Evolutionary conservation across 1,140 invertebrate genomes (phyloP).

Genomic region (Trachymyrmex septentrionalis): DNA sequence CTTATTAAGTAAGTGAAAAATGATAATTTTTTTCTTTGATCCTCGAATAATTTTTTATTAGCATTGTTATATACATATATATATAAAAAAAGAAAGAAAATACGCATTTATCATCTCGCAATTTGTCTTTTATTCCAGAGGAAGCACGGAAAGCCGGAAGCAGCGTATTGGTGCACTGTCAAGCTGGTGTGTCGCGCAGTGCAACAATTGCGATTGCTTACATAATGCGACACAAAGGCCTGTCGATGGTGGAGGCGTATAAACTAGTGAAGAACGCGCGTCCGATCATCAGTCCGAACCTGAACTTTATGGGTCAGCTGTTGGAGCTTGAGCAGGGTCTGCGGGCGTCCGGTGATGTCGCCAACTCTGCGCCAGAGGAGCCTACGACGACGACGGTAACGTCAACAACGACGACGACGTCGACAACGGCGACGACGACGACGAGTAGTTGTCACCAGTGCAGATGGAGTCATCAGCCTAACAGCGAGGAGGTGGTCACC

Average conservation of each 20-base stretch:
- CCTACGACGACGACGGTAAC: slow-evolving; percentile 71
- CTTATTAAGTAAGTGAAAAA: neutral
- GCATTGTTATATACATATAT: no score
- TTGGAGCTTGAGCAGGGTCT: slow-evolving; percentile 94
- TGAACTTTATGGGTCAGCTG: slow-evolving; percentile 99
- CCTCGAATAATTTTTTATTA: neutral
- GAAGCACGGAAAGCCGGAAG: slow-evolving; percentile 92
- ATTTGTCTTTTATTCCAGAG: slow-evolving; percentile 90
- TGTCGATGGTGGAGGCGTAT: slow-evolving; percentile 96
- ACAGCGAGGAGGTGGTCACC: slow-evolving; percentile 85
- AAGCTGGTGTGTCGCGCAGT: slow-evolving; percentile 97
- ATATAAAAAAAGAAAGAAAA: neutral
- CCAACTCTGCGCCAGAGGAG: slow-evolving; percentile 74
- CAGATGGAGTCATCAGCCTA: slow-evolving; percentile 87
- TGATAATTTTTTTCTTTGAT: neutral
- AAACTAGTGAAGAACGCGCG: slow-evolving; percentile 94
- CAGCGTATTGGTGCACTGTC: slow-evolving; percentile 97
- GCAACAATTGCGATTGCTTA: slow-evolving; percentile 98
- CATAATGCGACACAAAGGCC: slow-evolving; percentile 95
- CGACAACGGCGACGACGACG: slow-evolving; percentile 19
- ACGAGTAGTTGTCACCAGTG: slow-evolving; percentile 85
- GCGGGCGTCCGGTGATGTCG: slow-evolving; percentile 85
- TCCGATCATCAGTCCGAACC: slow-evolving; percentile 97
- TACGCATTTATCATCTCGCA: slow-evolving; percentile 1
- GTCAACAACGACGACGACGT: slow-evolving; percentile 19